Conservation (phyloP, 1,140 invertebrate genomes). For the Philotrypesis tridentata region DNA sequence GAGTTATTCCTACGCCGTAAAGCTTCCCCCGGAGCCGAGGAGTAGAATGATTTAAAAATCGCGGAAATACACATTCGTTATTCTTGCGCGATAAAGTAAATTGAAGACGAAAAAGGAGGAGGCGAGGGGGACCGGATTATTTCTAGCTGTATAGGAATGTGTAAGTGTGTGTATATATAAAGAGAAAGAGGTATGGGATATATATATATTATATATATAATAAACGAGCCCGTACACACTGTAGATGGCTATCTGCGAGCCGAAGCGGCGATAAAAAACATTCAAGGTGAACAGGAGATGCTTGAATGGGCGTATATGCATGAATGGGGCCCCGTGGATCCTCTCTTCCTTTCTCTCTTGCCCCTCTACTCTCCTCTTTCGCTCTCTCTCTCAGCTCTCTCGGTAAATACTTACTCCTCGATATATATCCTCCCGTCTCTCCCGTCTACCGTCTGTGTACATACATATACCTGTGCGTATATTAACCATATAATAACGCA, state of each 20-base stretch:
- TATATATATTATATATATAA: slow-evolving; percentile 8
- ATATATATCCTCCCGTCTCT: neutral
- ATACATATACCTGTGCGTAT: too few species aligned
- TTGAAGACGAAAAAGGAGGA: neutral
- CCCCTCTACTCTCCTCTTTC: neutral
- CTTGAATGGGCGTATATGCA: slow-evolving; percentile 69
- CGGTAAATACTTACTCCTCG: neutral
- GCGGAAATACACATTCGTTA: too few species aligned
- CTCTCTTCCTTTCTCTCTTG: slow-evolving; percentile 16
- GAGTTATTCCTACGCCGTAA: neutral
- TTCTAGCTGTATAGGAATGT: slow-evolving; percentile 3
- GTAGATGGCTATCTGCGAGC: slow-evolving; percentile 36
- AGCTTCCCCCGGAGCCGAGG: neutral
- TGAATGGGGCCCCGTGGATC: slow-evolving; percentile 60
- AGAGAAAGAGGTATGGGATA: too few species aligned
- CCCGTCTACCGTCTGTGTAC: too few species aligned
- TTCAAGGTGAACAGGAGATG: slow-evolving; percentile 67
- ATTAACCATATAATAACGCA: too few species aligned
- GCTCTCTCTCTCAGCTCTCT: too few species aligned
- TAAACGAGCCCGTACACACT: slow-evolving; percentile 31
- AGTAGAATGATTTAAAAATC: too few species aligned
- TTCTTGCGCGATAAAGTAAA: neutral
- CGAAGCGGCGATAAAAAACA: slow-evolving; percentile 54
- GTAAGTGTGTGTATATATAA: too few species aligned
- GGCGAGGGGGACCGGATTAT: slow-evolving; percentile 26